A percentile compares a stretch with the other conserved stretches of the same genome.
Conservation (phyloP, 2,888 invertebrate genomes). For the Parnassius mnemosyne region DNA sequence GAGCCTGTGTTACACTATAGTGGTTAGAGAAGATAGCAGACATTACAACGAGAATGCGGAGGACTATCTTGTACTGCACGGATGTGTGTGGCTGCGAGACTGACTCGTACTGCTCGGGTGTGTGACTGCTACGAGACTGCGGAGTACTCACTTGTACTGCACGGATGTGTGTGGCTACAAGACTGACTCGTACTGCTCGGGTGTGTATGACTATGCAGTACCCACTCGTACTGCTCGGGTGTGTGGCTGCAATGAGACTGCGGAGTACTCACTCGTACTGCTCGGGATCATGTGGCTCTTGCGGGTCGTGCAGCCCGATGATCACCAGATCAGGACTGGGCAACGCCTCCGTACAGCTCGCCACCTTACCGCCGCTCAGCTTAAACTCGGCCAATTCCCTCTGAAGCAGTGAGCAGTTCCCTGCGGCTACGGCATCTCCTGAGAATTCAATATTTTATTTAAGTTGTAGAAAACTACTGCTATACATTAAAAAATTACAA, state of each 20-base stretch:
- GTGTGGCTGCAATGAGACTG: no score
- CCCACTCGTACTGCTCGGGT: no score
- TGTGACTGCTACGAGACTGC: no score
- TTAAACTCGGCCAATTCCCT: slow-evolving; percentile 84
- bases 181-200: slow-evolving; percentile 28
- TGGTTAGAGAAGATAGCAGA: no score
- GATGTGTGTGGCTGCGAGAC: no score
- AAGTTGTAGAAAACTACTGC: no score
- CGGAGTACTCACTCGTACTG: slow-evolving; percentile 20
- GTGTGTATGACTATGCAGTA: not conserved
- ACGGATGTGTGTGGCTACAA: slow-evolving; percentile 12
- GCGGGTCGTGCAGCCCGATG: slow-evolving; percentile 53
- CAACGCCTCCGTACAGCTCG: slow-evolving; percentile 33
- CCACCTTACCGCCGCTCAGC: slow-evolving; percentile 32
- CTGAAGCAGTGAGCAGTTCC: slow-evolving; percentile 59
- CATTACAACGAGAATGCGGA: no score
- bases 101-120: no score
- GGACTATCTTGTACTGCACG: no score
- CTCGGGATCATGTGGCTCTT: slow-evolving; percentile 30
- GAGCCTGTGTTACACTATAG: no score
- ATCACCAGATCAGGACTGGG: slow-evolving; percentile 50
- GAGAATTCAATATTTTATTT: not conserved
- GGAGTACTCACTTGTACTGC: slow-evolving; percentile 20
- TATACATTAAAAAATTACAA: no score
- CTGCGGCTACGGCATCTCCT: slow-evolving; percentile 11